These are phyloP conservation scores for Calliopsis andreniformis DNA, from an alignment of 1,140 invertebrate species.

Conservation along the genomic window DNA sequence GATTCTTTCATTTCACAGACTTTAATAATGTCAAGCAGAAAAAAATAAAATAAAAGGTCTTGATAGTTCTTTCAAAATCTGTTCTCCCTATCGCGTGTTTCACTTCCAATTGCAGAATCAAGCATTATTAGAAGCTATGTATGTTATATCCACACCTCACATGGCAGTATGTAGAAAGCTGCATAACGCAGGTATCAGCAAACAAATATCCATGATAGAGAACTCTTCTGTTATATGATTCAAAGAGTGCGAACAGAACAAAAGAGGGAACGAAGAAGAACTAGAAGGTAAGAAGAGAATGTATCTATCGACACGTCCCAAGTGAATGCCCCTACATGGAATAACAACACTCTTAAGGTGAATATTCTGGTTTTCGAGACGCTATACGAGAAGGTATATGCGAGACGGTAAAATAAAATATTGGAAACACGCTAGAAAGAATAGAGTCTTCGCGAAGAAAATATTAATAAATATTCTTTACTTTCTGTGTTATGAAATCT, in stretches of 20 bases:
- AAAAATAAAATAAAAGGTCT: too few relatives aligned
- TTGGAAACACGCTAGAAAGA: background rate
- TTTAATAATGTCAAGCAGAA: too few relatives aligned
- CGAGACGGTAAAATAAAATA: conserved; percentile 3
- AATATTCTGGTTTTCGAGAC: background rate
- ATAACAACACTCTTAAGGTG: background rate
- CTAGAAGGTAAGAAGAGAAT: background rate
- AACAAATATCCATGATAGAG: conserved; percentile 4
- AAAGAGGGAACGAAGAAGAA: conserved; percentile 11
- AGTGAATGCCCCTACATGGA: background rate
- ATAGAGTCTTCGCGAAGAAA: background rate
- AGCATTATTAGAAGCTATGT: background rate
- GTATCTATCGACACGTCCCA: background rate
- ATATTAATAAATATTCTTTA: background rate
- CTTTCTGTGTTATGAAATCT: background rate
- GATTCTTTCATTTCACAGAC: too few relatives aligned
- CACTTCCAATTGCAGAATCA: background rate
- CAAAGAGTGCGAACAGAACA: conserved; percentile 4
- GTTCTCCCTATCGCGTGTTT: background rate
- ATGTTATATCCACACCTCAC: too few relatives aligned
- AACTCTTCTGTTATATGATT: conserved; percentile 4
- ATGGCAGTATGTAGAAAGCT: too few relatives aligned
- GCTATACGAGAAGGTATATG: background rate
- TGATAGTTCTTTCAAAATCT: too few relatives aligned
- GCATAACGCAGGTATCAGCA: background rate